Base-by-base conservation (phyloP, 2,113 vertebrate genomes). In the Talpa occidentalis region DNA sequence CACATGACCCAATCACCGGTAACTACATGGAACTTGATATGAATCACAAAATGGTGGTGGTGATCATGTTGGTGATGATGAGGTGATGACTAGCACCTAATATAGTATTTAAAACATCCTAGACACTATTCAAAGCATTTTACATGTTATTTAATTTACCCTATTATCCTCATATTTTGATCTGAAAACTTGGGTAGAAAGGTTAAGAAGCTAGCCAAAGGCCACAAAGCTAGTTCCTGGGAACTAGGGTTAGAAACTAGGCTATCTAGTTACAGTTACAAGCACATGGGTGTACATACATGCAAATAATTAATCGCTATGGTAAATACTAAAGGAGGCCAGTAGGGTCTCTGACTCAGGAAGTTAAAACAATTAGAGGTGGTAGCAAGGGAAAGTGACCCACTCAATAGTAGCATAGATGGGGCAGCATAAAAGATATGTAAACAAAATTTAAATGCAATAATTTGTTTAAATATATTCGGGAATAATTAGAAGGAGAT, bases 21-120 rank as follows among this genome's bases (percentile, higher is more conserved):
- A 90, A 94, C 30, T 90, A 83, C 78, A 30, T 87, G 76, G 30
- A 89, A 73, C 6, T 91, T 82, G 73, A 64, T 26, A 49, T 60
- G 47, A 56, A 72, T 32, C 59, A 90, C 28, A 85, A 79, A 80
- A 87, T 77, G 49, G 16, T 54, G 52, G 52, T 54, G 17, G 52
- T 6, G 6, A 26, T 21, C 8, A 32, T 73, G 56, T 60, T 26
- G 32, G 49, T 35, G 79, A 19, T 28, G 9, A 72, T 3, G 10
- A 21, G 79, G 15, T 28, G 6, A 72, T 3, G 10, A 47, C 56
- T 47, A 30, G 24, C 24, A 35, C 1, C 85, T 79, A 14, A 49
- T 2, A 4, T 19, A 49, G 54, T 26, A 73, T 73, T 37, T 93
- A 44, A 52, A 49, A 15, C 28, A 14, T 21, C 32, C 44, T 44